Evolutionary conservation across 2,113 vertebrate species (phyloP), one percentile per base, ranked within the genome.

Genomic region (Nycticorax nycticorax): DNA sequence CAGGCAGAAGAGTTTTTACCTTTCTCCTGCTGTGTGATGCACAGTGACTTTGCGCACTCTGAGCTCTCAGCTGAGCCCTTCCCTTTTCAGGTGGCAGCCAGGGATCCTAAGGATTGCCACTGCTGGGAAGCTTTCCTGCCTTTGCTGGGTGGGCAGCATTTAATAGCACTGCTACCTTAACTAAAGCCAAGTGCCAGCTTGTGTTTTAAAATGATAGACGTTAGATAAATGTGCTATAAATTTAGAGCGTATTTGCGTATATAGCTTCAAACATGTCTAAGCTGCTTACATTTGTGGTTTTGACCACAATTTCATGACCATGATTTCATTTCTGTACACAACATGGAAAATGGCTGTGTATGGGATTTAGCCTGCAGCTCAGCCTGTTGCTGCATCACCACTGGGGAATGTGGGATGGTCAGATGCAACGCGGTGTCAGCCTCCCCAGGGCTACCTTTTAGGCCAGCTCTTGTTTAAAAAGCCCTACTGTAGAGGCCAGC

Each of bases 371-470:
- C 15, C 22, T 48, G 50, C 39, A 55, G 45, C 9, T 82, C 53
- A 57, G 41, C 56, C 45, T 48, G 9, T 18, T 63, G 48, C 62
- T 26, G 17, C 20, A 6, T 32, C 5, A 3, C 43, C 16, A 11
- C 33, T 37, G 26, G 39, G 64, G 22, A 53, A 20, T 4, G 30
- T 59, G 53, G 22, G 22, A 15, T 32, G 35, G 13, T 52, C 0
- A 0, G 28, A 74, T 55, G n/a, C 48, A n/a, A 37, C 0, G 2
- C 0, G 1, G 19, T 33, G 22, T 28, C 37, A 64, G 48, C 56
- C 50, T 43, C 17, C 83, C 27, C 32, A 10, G n/a, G 28, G 17
- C 23, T 41, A 14, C 13, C 2, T 24, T 60, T 28, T 56, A 21
- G 85, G 20, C 37, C 10, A 56, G 16, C 14, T 76, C 16, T 20